Evolutionary conservation across 1,140 invertebrate genomes (phyloP).

Genomic region (Drosophila baimaii): DNA sequence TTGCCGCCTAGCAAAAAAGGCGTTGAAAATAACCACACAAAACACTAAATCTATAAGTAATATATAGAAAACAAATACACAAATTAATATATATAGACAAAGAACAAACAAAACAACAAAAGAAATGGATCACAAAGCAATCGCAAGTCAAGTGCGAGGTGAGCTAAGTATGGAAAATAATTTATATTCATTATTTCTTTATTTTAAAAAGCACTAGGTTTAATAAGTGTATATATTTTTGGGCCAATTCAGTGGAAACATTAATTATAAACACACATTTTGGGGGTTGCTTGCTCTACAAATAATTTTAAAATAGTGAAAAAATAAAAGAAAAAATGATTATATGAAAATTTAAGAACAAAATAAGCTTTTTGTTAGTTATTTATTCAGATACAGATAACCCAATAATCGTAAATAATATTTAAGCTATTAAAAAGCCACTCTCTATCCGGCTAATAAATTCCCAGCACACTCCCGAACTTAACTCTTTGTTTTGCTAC

Average conservation of each 20-base stretch:
- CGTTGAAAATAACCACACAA: conserved; percentile 36
- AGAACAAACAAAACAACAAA: conserved; percentile 34
- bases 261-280: neutral
- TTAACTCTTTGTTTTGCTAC: conserved; percentile 10
- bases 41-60: conserved; percentile 54
- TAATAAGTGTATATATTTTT: conserved; percentile 12
- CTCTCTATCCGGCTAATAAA: neutral
- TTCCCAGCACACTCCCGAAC: neutral
- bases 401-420: neutral
- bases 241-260: neutral
- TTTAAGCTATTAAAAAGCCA: neutral
- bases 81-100: conserved; percentile 40
- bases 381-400: neutral
- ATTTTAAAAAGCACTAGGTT: conserved; percentile 10
- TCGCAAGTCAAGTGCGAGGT: conserved; percentile 84
- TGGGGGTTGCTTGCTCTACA: neutral
- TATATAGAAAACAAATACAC: conserved; percentile 27
- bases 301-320: neutral
- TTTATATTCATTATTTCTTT: conserved; percentile 13
- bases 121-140: conserved; percentile 81
- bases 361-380: too few species aligned
- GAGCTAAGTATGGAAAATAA: conserved; percentile 74
- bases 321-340: neutral
- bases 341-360: neutral
- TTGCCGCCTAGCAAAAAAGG: conserved; percentile 35